Percentiles rank a stretch among this genome's conserved stretches.
Evolutionary conservation across 2,888 invertebrate genomes (phyloP).

Genomic region (Parascotia fuliginaria): DNA sequence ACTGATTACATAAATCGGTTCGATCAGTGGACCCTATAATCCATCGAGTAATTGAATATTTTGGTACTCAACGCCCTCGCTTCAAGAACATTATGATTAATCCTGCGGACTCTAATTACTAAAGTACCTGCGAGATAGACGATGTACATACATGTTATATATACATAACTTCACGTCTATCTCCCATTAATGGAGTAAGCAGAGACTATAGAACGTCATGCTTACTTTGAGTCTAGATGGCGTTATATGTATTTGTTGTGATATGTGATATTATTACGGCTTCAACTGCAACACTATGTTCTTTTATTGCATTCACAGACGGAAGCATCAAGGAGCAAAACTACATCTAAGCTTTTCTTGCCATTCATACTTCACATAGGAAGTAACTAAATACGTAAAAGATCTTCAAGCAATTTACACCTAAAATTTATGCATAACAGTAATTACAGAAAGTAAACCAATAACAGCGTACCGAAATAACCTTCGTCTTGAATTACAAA

Average conservation of each 20-base stretch:
- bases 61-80: conserved; percentile 11
- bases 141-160: neutral
- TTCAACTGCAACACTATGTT: too few relatives aligned
- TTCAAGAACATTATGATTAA: conserved; percentile 11
- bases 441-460: conserved; percentile 42
- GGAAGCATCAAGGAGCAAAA: too few relatives aligned
- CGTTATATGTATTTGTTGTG: too few relatives aligned
- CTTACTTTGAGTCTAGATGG: too few relatives aligned
- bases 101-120: conserved; percentile 14
- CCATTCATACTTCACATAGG: neutral
- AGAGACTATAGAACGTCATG: too few relatives aligned
- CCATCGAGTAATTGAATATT: conserved; percentile 13
- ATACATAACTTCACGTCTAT: too few relatives aligned
- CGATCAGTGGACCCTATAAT: conserved; percentile 8
- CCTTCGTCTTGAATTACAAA: conserved; percentile 43
- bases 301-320: too few relatives aligned
- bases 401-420: conserved; percentile 9
- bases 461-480: conserved; percentile 35
- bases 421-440: conserved; percentile 19
- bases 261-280: too few relatives aligned
- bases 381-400: neutral
- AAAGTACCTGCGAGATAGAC: conserved; percentile 3
- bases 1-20: conserved; percentile 3
- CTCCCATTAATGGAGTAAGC: too few relatives aligned
- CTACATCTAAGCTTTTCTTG: too few relatives aligned